phyloP scores from a whole-genome alignment of 2,888 invertebrate species.

The Homarus gammarus region DNA sequence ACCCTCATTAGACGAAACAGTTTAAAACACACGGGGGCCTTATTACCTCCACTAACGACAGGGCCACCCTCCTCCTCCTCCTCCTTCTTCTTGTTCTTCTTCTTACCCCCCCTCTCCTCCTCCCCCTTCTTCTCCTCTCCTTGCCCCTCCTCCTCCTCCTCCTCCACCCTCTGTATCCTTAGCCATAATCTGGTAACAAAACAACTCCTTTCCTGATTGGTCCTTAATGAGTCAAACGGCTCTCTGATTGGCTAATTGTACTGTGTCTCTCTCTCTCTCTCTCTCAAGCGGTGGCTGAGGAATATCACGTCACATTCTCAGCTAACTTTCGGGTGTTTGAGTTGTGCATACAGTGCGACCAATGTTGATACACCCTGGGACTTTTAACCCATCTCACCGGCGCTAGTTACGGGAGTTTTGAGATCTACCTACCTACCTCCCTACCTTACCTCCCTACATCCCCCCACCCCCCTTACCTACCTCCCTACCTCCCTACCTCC shows the following conservation, averaged over 20 bases:
- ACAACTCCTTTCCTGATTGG: neutral
- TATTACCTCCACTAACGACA: constrained; percentile 31
- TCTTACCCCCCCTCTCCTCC: too few species aligned
- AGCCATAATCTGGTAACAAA: neutral
- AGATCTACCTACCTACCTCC: too few species aligned
- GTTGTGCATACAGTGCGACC: constrained; percentile 45
- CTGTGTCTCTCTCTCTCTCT: neutral
- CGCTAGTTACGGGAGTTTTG: constrained; percentile 24
- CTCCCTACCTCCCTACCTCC: too few species aligned
- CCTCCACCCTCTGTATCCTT: neutral
- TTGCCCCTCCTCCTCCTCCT: too few species aligned
- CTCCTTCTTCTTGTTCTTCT: neutral
- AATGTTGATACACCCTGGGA: constrained; percentile 22
- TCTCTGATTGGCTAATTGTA: constrained; percentile 37
- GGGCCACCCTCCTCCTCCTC: constrained; percentile 17
- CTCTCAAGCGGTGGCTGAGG: neutral
- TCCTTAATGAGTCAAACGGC: constrained; percentile 38
- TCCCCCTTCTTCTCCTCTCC: too few species aligned
- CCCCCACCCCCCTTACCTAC: too few species aligned
- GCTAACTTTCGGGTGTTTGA: constrained; percentile 19
- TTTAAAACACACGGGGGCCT: neutral
- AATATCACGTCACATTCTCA: neutral
- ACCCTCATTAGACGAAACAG: constrained; percentile 33
- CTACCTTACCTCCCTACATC: too few species aligned
- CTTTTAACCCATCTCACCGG: neutral